These are phyloP conservation scores for Cataglyphis hispanica DNA, from an alignment of 1,140 invertebrate species.

Conservation along the genomic window DNA sequence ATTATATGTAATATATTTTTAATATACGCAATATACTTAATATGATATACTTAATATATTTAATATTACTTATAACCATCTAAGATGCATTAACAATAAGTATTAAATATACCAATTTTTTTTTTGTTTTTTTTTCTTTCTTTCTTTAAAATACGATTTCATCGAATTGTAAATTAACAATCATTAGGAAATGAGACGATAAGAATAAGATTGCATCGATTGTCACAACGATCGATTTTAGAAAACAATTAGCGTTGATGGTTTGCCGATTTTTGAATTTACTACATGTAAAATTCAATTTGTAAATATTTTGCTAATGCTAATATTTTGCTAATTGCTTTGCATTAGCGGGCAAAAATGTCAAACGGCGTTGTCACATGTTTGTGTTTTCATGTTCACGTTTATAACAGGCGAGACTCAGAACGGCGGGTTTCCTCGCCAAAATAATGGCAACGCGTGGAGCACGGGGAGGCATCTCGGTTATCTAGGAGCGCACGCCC, in stretches of 20 bases:
- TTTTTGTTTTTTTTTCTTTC: too few relatives aligned
- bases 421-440: slow-evolving; percentile 78
- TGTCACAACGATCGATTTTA: neutral
- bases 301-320: slow-evolving; percentile 7
- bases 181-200: neutral
- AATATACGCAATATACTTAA: too few relatives aligned
- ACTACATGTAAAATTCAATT: neutral
- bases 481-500: slow-evolving; percentile 88
- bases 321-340: too few relatives aligned
- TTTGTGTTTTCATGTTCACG: slow-evolving; percentile 6
- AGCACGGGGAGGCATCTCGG: slow-evolving; percentile 83
- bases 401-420: slow-evolving; percentile 81
- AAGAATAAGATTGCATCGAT: neutral
- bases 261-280: neutral
- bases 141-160: neutral
- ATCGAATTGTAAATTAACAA: neutral
- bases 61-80: too few relatives aligned
- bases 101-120: too few relatives aligned
- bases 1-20: too few relatives aligned
- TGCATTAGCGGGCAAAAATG: neutral
- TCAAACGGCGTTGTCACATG: neutral
- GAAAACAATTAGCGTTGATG: neutral
- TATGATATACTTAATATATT: too few relatives aligned
- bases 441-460: slow-evolving; percentile 79
- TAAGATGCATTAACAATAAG: too few relatives aligned